Conservation (phyloP, 2,888 invertebrate species). For the Conomelus anceps region DNA sequence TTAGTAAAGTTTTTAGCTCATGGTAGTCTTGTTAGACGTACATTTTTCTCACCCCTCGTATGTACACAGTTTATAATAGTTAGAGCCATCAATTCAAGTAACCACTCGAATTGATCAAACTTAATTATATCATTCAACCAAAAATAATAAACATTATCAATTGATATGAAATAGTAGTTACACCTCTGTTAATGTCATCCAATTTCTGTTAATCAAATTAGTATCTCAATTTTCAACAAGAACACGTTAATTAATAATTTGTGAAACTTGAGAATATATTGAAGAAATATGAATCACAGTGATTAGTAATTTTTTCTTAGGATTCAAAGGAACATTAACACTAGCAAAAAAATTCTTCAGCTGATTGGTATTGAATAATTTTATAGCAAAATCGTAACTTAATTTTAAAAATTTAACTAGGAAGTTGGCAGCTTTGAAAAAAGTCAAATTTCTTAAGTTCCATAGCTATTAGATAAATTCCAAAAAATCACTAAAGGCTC, state of each 20-base stretch:
- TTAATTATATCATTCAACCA: background rate
- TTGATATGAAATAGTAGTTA: background rate
- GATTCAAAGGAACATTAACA: background rate
- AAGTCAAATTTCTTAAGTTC: too few species aligned
- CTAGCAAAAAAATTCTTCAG: background rate
- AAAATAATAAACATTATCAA: background rate
- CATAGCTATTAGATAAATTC: too few species aligned
- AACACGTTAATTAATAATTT: background rate
- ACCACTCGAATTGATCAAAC: background rate
- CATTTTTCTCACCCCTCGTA: background rate
- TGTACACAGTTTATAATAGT: background rate
- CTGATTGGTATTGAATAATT: background rate
- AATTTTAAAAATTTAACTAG: too few species aligned
- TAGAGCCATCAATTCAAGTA: background rate
- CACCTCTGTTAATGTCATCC: background rate
- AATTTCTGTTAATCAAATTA: background rate
- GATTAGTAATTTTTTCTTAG: background rate
- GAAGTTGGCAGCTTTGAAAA: too few species aligned
- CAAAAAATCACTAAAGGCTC: too few species aligned
- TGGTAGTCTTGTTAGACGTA: background rate
- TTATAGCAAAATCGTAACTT: too few species aligned
- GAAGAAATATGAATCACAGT: background rate
- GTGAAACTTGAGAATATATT: background rate
- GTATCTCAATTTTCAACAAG: background rate
- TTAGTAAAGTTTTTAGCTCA: background rate